Evolutionary conservation across 1,140 invertebrate genomes (phyloP), one percentile per base, ranked within the genome.

Genomic region (Drosophila ohnishii): DNA sequence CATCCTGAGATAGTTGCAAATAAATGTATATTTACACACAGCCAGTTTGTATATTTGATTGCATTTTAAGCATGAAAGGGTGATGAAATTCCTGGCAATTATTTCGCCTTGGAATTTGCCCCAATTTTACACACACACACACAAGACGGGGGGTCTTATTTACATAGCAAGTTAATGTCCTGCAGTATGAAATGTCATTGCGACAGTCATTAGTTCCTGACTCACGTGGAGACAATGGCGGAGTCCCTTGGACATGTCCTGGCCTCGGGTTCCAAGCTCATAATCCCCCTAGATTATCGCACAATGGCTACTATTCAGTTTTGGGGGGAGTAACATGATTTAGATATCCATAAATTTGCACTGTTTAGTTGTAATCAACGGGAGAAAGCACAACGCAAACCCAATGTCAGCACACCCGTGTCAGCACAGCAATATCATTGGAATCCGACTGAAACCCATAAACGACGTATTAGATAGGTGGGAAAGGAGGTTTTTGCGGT

Each of bases 301-400:
- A 58, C 51, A 61, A 45, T 64, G 48, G 55, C 44, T 37, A 45
- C 10, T 44, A 66, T 59, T 55, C 45, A 37, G 34, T 25, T 28
- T 35, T 16, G 9, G 25, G 14, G 60, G 57, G 34, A 19, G 28
- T 25, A 47, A 71, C 57, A 75, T 66, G 72, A 71, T 86, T 87
- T 80, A 78, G 69, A 47, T 50, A 58, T 63, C 61, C 69, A 74
- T 82, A 78, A 86, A 86, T 81, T 75, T 62, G 48, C 56, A 65
- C 62, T 58, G 58, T 40, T 63, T 55, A 75, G 53, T 62, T 69
- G 58, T 65, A 80, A 80, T 80, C 77, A 84, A 70, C 57, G 72
- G 67, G 14, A 39, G 61, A 56, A 55, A 47, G 62, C 44, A 25
- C 13, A 28, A 37, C 6, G 5, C 14, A 42, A 51, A 48, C 19